phyloP scores from a whole-genome alignment of 2,888 invertebrate species.

The Zootermopsis nevadensis region DNA sequence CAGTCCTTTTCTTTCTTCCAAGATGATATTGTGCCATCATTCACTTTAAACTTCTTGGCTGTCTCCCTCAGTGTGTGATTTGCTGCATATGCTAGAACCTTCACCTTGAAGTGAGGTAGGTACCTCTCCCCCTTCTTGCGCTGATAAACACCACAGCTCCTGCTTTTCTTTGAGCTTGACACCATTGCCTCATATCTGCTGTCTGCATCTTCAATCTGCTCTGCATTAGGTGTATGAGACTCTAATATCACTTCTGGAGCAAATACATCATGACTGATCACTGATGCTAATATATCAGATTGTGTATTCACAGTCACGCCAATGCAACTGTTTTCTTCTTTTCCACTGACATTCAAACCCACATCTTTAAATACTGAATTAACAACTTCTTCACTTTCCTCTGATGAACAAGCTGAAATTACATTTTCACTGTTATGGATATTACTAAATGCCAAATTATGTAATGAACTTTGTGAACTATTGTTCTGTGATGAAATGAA shows the following conservation, averaged over 20 bases:
- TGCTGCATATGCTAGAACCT: slow-evolving; percentile 47
- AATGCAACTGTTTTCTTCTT: background rate
- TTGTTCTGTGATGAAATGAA: background rate
- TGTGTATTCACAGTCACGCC: background rate
- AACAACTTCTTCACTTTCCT: slow-evolving; percentile 13
- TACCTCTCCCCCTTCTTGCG: slow-evolving; percentile 49
- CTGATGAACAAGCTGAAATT: background rate
- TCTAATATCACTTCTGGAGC: slow-evolving; percentile 22
- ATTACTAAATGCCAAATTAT: background rate
- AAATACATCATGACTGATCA: background rate
- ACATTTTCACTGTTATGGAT: slow-evolving; percentile 4
- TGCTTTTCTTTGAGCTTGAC: background rate
- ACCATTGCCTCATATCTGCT: background rate
- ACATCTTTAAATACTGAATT: slow-evolving; percentile 19
- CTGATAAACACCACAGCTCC: background rate
- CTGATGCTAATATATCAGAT: background rate
- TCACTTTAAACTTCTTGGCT: slow-evolving; percentile 49
- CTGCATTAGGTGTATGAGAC: background rate
- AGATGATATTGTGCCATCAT: slow-evolving; percentile 43
- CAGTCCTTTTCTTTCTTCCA: slow-evolving; percentile 48
- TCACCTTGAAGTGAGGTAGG: slow-evolving; percentile 50
- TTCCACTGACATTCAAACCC: too few relatives aligned
- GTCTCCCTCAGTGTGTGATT: slow-evolving; percentile 47
- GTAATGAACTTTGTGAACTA: background rate
- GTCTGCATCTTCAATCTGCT: background rate